Evolutionary conservation across 53 echinoderm and acorn worm species (phyloP).

Genomic region (Arbacia lixula): DNA sequence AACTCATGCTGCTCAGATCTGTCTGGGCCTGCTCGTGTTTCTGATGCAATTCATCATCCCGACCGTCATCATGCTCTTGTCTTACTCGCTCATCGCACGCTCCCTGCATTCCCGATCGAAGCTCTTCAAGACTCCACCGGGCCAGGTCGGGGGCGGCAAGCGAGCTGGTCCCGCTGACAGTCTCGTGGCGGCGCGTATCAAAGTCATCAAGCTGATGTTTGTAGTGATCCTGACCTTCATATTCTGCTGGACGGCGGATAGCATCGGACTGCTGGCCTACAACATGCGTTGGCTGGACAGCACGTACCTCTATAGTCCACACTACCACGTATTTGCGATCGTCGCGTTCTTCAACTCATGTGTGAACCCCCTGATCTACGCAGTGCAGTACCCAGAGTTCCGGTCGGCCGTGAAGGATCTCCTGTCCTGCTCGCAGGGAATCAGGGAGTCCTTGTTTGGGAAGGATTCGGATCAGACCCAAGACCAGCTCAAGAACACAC

Average conservation of each 20-base stretch:
- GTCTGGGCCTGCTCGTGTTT: slow-evolving; percentile 60
- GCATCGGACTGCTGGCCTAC: slow-evolving; percentile 19
- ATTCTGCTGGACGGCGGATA: slow-evolving; percentile 52
- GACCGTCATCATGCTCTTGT: slow-evolving; percentile 61
- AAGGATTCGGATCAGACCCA: slow-evolving; percentile 11
- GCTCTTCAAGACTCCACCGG: not conserved
- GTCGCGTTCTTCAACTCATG: slow-evolving; percentile 54
- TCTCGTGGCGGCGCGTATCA: slow-evolving; percentile 24
- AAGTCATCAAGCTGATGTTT: slow-evolving; percentile 53
- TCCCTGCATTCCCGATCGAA: not conserved
- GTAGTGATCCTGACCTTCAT: slow-evolving; percentile 53
- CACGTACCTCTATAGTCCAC: slow-evolving; percentile 33
- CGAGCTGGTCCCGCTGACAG: slow-evolving; percentile 23
- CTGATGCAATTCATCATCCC: slow-evolving; percentile 65
- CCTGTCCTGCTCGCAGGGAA: not conserved
- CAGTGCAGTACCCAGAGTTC: slow-evolving; percentile 13
- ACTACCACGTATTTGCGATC: slow-evolving; percentile 32
- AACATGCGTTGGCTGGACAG: slow-evolving; percentile 7
- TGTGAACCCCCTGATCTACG: slow-evolving; percentile 47
- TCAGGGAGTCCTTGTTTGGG: slow-evolving; percentile 10
- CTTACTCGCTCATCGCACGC: slow-evolving; percentile 42
- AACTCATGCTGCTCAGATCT: slow-evolving; percentile 36
- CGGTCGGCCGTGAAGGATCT: slow-evolving; percentile 19
- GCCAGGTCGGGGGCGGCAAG: not conserved
- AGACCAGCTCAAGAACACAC: too few relatives aligned